Conservation (phyloP, 2,113 vertebrate species). For the Syrmaticus mikado region DNA sequence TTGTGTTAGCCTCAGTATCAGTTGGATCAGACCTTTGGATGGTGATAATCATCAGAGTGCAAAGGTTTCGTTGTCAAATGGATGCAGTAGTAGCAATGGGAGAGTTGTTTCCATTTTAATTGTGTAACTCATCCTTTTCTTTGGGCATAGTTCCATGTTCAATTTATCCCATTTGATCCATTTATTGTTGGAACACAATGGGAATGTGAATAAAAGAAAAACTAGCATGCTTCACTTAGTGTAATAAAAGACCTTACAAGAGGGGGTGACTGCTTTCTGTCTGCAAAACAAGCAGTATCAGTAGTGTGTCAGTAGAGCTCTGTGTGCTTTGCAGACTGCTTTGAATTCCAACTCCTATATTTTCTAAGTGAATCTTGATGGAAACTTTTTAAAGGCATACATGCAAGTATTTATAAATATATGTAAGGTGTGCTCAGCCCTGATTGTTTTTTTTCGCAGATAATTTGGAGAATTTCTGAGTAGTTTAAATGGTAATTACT, state of each 20-base stretch:
- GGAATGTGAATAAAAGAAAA: not conserved
- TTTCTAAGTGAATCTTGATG: not conserved
- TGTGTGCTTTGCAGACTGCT: not conserved
- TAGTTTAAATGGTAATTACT: not conserved
- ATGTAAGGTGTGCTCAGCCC: not conserved
- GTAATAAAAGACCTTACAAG: not conserved
- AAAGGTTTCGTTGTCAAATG: not conserved
- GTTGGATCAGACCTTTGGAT: not conserved
- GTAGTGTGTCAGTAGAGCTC: not conserved
- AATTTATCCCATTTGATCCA: not conserved
- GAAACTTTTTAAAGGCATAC: not conserved
- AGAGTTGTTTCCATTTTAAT: not conserved
- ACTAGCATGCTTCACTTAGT: not conserved
- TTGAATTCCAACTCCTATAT: slow-evolving; percentile 2
- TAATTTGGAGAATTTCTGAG: not conserved
- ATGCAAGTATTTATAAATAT: not conserved
- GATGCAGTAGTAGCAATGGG: not conserved
- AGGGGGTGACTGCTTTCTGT: not conserved
- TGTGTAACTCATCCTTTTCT: not conserved
- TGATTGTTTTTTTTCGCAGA: not conserved
- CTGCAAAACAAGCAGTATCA: not conserved
- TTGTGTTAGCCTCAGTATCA: not conserved
- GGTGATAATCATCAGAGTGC: not conserved
- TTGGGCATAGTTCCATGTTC: not conserved
- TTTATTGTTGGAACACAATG: not conserved